Evolutionary conservation across 1,140 invertebrate species (phyloP).

Genomic region (Ditylenchus dipsaci): DNA sequence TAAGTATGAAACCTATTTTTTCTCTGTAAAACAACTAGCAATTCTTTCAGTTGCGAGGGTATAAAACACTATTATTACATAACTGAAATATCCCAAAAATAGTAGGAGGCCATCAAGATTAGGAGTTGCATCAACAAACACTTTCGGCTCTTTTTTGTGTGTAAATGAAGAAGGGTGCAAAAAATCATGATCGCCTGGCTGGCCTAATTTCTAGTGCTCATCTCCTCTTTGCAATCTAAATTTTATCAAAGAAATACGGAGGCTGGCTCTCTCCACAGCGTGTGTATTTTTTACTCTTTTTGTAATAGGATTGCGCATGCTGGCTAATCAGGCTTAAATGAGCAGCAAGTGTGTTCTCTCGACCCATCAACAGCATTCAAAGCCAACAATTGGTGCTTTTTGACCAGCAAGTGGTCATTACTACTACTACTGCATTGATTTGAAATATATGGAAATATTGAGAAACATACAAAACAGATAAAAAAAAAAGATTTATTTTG

Average conservation of each 20-base stretch:
- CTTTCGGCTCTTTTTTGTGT: not conserved
- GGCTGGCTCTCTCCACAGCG: no score
- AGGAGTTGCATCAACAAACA: not conserved
- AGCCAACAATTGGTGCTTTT: not conserved
- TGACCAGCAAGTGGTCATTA: not conserved
- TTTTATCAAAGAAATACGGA: no score
- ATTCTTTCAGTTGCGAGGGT: no score
- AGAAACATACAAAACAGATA: not conserved
- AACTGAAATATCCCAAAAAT: constrained; percentile 4
- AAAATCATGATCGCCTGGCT: not conserved
- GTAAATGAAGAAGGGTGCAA: not conserved
- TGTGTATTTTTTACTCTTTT: no score
- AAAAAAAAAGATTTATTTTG: constrained; percentile 21
- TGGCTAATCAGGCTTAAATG: no score
- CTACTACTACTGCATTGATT: not conserved
- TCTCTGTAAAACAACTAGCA: no score
- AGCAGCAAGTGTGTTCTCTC: not conserved
- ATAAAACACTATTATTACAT: not conserved
- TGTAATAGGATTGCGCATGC: no score
- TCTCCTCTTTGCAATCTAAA: no score
- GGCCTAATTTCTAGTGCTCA: no score
- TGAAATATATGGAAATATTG: not conserved
- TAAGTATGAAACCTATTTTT: no score
- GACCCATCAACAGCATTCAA: constrained; percentile 7
- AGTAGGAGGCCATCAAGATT: not conserved